Evolutionary conservation across 2,797 vertebrate species (phyloP).

Genomic region (Anguilla marmorata): DNA sequence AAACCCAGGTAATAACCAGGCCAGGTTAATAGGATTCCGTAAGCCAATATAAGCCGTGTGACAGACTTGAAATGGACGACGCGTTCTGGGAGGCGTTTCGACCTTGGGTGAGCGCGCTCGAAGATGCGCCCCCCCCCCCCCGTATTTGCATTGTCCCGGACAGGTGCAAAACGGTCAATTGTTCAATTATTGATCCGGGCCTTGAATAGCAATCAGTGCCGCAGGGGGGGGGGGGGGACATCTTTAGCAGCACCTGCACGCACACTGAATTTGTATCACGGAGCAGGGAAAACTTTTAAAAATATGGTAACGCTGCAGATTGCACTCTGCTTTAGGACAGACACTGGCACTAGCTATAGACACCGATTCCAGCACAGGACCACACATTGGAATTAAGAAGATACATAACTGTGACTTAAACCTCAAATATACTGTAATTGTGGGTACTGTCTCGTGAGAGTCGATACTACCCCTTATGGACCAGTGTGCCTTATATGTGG

Average conservation of each 20-base stretch:
- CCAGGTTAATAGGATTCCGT: constrained; percentile 35
- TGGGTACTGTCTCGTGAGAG: not conserved
- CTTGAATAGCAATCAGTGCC: constrained; percentile 25
- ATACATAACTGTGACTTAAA: not conserved
- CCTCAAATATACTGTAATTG: not conserved
- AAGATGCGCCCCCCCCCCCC: not conserved
- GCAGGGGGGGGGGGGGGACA: not conserved
- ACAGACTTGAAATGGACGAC: constrained; percentile 24
- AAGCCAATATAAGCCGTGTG: constrained; percentile 23
- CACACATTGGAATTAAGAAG: not conserved
- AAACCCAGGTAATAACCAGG: constrained; percentile 20
- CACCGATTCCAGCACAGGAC: not conserved
- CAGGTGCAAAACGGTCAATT: constrained; percentile 6
- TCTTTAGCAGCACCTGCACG: not conserved
- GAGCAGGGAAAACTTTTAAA: not conserved
- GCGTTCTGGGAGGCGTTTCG: constrained; percentile 5
- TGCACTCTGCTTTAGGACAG: not conserved
- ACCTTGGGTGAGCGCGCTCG: constrained; percentile 17
- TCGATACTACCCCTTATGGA: not conserved
- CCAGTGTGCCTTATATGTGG: not conserved
- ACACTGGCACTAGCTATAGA: not conserved
- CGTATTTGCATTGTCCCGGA: not conserved
- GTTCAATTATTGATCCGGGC: constrained; percentile 11
- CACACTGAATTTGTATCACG: not conserved
- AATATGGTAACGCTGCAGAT: not conserved